These are phyloP conservation scores for Sebastes diploproa DNA, from an alignment of 2,797 vertebrate genomes.

Conservation along the genomic window DNA sequence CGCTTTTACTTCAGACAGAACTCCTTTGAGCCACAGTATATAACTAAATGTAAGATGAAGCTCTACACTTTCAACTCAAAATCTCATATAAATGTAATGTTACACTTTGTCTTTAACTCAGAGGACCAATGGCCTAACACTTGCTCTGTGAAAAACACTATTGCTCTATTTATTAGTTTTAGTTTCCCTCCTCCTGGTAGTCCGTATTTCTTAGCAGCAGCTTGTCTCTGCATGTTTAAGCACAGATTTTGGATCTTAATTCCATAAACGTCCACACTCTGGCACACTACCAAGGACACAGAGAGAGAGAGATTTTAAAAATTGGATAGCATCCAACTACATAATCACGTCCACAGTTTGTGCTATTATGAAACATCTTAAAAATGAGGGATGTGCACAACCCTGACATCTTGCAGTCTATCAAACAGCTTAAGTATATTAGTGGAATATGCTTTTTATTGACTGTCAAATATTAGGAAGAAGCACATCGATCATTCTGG, in stretches of 20 bases:
- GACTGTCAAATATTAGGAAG: background rate
- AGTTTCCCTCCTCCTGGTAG: background rate
- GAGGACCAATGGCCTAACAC: background rate
- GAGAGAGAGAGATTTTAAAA: background rate
- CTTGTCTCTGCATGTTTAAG: background rate
- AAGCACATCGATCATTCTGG: slow-evolving; percentile 14
- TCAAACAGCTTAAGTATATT: slow-evolving; percentile 16
- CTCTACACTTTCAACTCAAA: background rate
- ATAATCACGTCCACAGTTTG: slow-evolving; percentile 20
- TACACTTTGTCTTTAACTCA: background rate
- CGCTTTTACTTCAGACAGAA: slow-evolving; percentile 23
- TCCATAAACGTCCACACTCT: slow-evolving; percentile 5
- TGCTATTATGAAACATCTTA: slow-evolving; percentile 6
- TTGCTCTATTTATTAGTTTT: background rate
- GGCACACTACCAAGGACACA: slow-evolving; percentile 10
- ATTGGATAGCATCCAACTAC: slow-evolving; percentile 26
- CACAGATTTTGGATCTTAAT: slow-evolving; percentile 1
- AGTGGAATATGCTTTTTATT: slow-evolving; percentile 21
- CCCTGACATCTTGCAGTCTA: background rate
- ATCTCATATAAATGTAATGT: background rate
- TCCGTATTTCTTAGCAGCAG: background rate
- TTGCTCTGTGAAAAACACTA: background rate
- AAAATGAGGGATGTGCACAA: slow-evolving; percentile 17
- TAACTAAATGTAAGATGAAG: background rate
- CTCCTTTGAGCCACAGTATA: background rate